Conservation (phyloP, 2,888 invertebrate genomes). For the Mesorhabditis spiculigera region DNA sequence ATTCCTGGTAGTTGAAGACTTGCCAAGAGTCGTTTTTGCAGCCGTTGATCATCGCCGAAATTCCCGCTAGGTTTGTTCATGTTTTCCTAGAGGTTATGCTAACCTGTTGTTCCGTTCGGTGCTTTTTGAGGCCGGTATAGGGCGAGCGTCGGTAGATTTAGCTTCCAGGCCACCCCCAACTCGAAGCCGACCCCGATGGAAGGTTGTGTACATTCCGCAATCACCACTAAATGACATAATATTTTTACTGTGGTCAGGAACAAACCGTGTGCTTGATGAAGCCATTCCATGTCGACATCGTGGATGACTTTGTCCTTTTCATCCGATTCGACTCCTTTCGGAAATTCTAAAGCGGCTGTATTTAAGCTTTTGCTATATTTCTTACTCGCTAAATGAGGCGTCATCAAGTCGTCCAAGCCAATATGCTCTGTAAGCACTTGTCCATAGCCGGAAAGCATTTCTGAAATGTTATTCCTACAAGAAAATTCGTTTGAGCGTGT, state of each 20-base stretch:
- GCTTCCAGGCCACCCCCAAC: slow-evolving; percentile 8
- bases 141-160: neutral
- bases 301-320: neutral
- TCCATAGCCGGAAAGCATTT: slow-evolving; percentile 46
- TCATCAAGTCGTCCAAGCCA: slow-evolving; percentile 6
- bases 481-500: neutral
- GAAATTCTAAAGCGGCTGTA: neutral
- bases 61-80: neutral
- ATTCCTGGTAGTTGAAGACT: neutral
- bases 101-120: neutral
- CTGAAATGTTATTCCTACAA: slow-evolving; percentile 30
- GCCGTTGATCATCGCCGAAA: slow-evolving; percentile 6
- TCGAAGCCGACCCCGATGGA: slow-evolving; percentile 10
- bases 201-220: slow-evolving; percentile 7
- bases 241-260: neutral
- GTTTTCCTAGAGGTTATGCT: neutral
- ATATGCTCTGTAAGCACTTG: slow-evolving; percentile 10
- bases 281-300: slow-evolving; percentile 8
- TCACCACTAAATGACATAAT: neutral
- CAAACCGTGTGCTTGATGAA: slow-evolving; percentile 1
- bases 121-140: slow-evolving; percentile 7
- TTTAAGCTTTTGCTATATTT: neutral
- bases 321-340: neutral
- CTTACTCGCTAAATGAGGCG: neutral
- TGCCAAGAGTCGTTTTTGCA: neutral